These are phyloP conservation scores for Colletes collaris DNA, from an alignment of 2,888 invertebrate species.

Conservation along the genomic window DNA sequence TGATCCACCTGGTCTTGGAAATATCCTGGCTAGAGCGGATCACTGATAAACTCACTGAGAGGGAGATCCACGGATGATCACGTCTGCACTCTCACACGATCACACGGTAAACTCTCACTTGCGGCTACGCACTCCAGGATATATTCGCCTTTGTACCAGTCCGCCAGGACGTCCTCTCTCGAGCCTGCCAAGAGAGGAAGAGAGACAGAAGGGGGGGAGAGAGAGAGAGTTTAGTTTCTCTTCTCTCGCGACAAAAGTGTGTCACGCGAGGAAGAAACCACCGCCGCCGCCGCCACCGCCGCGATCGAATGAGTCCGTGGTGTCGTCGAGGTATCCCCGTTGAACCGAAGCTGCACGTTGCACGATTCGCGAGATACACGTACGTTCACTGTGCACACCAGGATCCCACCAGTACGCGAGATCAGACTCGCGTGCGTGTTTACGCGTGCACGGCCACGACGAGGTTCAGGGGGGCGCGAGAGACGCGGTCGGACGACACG, in stretches of 20 bases:
- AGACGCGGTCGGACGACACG: too few species aligned
- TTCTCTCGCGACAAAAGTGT: slow-evolving; percentile 63
- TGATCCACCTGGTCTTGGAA: slow-evolving; percentile 29
- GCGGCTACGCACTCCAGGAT: not conserved
- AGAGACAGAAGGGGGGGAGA: not conserved
- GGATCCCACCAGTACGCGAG: too few species aligned
- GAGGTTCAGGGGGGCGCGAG: too few species aligned
- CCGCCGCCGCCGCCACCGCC: slow-evolving; percentile 27
- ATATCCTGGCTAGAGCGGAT: not conserved
- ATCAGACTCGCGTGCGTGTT: too few species aligned
- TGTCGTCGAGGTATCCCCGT: slow-evolving; percentile 14
- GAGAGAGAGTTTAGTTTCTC: slow-evolving; percentile 29
- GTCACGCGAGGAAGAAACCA: slow-evolving; percentile 63
- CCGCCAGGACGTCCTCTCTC: too few species aligned
- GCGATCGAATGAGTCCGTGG: slow-evolving; percentile 48
- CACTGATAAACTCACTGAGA: too few species aligned
- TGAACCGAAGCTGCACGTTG: not conserved
- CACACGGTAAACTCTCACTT: slow-evolving; percentile 37
- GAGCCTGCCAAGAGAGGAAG: slow-evolving; percentile 17
- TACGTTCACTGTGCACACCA: too few species aligned
- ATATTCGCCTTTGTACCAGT: too few species aligned
- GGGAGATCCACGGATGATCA: slow-evolving; percentile 6
- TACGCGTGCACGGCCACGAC: too few species aligned
- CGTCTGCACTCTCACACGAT: slow-evolving; percentile 32
- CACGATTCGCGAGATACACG: too few species aligned